Base-by-base conservation (phyloP, 2,113 vertebrate genomes). In the Lycocorax pyrrhopterus region DNA sequence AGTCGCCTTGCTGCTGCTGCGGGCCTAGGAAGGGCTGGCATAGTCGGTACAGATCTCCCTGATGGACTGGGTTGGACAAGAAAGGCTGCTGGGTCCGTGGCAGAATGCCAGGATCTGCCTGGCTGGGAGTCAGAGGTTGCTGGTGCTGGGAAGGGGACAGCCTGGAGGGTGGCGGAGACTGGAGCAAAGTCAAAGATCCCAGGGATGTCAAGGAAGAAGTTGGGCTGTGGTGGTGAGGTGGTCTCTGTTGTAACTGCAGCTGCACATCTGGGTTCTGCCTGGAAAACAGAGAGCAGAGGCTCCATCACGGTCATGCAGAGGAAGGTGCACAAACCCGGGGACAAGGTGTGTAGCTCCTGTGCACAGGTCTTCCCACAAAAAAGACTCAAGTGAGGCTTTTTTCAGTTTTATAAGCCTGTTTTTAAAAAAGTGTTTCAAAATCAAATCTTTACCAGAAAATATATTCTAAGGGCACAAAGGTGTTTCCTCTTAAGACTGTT, bases 161-260 rank as follows among this genome's bases (percentile, higher is more conserved):
- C 92, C 98, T 98, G 75, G 98, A 98, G 47, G 99, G 98, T 8
- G 98, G 98, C 2, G 99, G 98, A 86, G 99, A 99, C 96, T 99
- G 99, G 29, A 99, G 97, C 41, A 99, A 98, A 59, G 99, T 98
- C 96, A 99, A 96, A 73, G 99, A 99, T 60, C 98, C 98, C 97
- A 99, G 90, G 2, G 99, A 99, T 0, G 99, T 99, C 92, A 99
- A 98, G 10, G 99, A 99, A 79, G 99, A 99, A 46, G 99, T 99
- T 23, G 99, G 99, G 85, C 99, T 99, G 97, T 99, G 99, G 81
- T 99, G 99, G 94, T 99, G 98, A 78, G 98, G 94, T 25, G 97
- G 96, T 47, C 98, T 98, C 94, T 98, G 98, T 89, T 98, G 98
- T 82, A 97, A 81, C 46, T 98, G 96, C 96, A 98, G 93, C 4